Conservation (phyloP, 2,797 vertebrate species). For the Onychomys arenicola region DNA sequence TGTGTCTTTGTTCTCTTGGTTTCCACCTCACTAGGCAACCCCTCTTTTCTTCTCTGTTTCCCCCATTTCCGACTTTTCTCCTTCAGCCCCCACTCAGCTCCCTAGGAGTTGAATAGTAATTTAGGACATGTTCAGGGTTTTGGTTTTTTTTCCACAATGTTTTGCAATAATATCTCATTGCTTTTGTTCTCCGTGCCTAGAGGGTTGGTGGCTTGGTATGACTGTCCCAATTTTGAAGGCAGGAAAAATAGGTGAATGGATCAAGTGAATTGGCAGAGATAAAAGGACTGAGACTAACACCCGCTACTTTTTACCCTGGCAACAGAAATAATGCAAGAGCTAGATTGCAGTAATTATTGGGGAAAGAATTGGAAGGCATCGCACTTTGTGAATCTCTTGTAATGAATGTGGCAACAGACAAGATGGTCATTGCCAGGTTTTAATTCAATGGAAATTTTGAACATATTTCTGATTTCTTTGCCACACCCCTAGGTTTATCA, state of each 20-base stretch:
- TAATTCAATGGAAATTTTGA: conserved; percentile 70
- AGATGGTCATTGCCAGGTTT: conserved; percentile 64
- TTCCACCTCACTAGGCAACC: conserved; percentile 6
- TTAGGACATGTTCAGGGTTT: conserved; percentile 47
- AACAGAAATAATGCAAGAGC: conserved; percentile 70
- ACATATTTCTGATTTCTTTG: conserved; percentile 68
- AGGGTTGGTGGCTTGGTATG: conserved; percentile 55
- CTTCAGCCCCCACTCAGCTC: conserved; percentile 21
- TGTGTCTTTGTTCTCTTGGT: conserved; percentile 29
- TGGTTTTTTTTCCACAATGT: conserved; percentile 34
- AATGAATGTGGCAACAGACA: conserved; percentile 69
- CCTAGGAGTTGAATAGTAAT: conserved; percentile 60
- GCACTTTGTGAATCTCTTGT: conserved; percentile 69
- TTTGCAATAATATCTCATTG: conserved; percentile 68
- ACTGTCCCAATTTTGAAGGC: conserved; percentile 65
- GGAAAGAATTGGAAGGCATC: conserved; percentile 69
- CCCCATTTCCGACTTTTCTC: conserved; percentile 51
- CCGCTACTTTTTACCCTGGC: conserved; percentile 49
- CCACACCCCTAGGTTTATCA: conserved; percentile 53
- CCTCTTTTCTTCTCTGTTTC: conserved; percentile 40
- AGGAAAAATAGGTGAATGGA: conserved; percentile 68
- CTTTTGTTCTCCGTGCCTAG: conserved; percentile 68
- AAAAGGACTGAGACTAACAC: conserved; percentile 62
- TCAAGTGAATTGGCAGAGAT: conserved; percentile 60
- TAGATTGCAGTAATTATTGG: conserved; percentile 60